phyloP scores from a whole-genome alignment of 2,888 invertebrate genomes.

The Drosophila subquinaria region DNA sequence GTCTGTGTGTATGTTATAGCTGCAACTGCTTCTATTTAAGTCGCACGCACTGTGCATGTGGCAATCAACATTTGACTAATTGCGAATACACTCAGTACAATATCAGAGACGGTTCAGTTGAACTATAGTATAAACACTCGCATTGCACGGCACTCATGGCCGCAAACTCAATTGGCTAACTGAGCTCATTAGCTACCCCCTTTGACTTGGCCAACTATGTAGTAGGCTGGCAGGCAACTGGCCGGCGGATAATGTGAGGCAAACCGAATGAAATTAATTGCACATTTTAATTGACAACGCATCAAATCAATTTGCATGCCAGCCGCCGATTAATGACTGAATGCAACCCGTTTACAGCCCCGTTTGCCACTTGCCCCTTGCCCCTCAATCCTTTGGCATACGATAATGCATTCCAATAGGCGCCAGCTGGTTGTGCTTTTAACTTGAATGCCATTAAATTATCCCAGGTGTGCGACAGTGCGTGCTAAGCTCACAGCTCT shows the following conservation, averaged over 20 bases:
- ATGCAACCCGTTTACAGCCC: constrained; percentile 42
- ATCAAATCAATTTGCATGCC: constrained; percentile 80
- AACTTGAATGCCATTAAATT: constrained; percentile 64
- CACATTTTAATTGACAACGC: constrained; percentile 81
- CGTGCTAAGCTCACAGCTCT: constrained; percentile 36
- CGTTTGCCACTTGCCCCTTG: constrained; percentile 16
- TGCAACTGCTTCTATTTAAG: constrained; percentile 22
- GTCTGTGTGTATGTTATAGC: not conserved
- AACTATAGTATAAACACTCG: constrained; percentile 26
- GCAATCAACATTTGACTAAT: constrained; percentile 73
- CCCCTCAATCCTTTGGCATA: constrained; percentile 34
- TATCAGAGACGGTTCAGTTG: constrained; percentile 70
- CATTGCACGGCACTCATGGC: constrained; percentile 42
- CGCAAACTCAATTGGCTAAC: constrained; percentile 78
- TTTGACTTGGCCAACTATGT: not conserved
- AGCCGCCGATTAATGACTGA: constrained; percentile 67
- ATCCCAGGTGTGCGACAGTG: constrained; percentile 45
- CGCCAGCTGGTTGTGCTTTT: constrained; percentile 25
- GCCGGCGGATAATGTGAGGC: constrained; percentile 62
- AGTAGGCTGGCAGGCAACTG: constrained; percentile 11
- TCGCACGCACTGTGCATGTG: constrained; percentile 35
- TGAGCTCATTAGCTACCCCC: constrained; percentile 74
- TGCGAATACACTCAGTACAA: constrained; percentile 56
- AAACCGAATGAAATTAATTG: constrained; percentile 80
- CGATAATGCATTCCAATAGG: constrained; percentile 52